Conservation (phyloP, 2,888 invertebrate species). For the Sthenelais limicola region DNA sequence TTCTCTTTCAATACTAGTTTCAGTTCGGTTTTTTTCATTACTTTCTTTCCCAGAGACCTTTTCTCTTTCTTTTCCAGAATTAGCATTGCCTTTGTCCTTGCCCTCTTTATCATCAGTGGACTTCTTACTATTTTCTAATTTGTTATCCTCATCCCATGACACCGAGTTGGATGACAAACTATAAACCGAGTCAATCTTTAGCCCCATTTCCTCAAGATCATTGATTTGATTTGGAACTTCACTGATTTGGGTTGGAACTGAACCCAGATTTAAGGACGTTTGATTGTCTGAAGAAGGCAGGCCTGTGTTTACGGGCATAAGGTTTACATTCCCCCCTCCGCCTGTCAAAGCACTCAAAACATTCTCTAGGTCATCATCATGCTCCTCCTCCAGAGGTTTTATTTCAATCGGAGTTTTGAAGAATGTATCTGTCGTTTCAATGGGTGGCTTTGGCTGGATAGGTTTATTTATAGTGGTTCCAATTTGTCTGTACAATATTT, state of each 20-base stretch:
- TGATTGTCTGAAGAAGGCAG: not conserved
- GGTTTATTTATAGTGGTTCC: conserved; percentile 24
- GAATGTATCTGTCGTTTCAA: conserved; percentile 30
- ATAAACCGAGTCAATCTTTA: conserved; percentile 30
- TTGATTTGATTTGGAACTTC: not conserved
- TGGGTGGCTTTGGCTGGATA: conserved; percentile 20
- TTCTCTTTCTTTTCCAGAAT: too few species aligned
- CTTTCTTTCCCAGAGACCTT: too few species aligned
- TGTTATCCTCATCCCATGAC: conserved; percentile 15
- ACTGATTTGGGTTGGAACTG: not conserved
- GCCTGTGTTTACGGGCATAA: conserved; percentile 7
- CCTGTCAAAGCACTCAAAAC: conserved; percentile 23
- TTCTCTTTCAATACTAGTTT: too few species aligned
- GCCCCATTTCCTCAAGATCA: conserved; percentile 23
- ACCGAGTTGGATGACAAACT: not conserved
- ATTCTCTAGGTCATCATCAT: conserved; percentile 20
- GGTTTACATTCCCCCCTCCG: conserved; percentile 19
- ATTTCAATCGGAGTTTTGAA: conserved; percentile 34
- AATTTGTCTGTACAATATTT: conserved; percentile 15
- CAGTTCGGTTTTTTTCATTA: too few species aligned
- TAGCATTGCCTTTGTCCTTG: too few species aligned
- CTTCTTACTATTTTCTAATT: not conserved
- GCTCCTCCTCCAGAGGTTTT: conserved; percentile 31
- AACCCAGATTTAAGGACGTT: not conserved
- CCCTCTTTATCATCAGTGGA: not conserved